phyloP scores from a whole-genome alignment of 2,113 vertebrate genomes.

The Myotis davidii region DNA sequence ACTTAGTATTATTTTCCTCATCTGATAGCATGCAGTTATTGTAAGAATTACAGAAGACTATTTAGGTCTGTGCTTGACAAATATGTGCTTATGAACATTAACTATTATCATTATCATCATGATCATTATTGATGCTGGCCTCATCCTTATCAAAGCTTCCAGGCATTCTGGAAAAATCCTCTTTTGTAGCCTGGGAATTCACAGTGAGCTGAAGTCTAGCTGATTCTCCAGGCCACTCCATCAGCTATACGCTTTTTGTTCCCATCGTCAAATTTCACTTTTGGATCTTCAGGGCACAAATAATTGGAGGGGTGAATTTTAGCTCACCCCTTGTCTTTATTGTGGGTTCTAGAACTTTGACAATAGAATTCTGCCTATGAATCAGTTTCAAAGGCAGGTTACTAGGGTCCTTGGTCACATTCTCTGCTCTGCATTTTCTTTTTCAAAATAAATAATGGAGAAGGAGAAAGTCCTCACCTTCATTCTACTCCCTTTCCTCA shows the following conservation, averaged over 20 bases:
- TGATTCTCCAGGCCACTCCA: neutral
- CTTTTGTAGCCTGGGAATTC: neutral
- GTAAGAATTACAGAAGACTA: neutral
- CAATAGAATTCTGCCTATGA: neutral
- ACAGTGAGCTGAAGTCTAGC: neutral
- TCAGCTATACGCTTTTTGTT: neutral
- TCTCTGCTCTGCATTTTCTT: neutral
- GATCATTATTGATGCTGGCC: neutral
- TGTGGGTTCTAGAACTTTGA: neutral
- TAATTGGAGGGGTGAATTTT: neutral
- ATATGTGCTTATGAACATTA: neutral
- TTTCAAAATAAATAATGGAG: neutral
- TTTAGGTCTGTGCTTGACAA: conserved; percentile 28
- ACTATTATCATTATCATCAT: neutral
- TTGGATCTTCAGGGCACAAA: neutral
- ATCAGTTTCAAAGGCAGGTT: neutral
- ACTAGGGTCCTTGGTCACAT: neutral
- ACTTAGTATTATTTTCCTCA: conserved; percentile 27
- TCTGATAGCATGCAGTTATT: neutral
- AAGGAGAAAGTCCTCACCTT: neutral
- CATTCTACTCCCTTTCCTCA: neutral
- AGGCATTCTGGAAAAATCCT: neutral
- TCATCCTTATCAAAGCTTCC: neutral
- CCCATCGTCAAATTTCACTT: neutral
- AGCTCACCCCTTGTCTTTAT: neutral